Evolutionary conservation across 2,888 invertebrate species (phyloP).

Genomic region (Lithodes maja): DNA sequence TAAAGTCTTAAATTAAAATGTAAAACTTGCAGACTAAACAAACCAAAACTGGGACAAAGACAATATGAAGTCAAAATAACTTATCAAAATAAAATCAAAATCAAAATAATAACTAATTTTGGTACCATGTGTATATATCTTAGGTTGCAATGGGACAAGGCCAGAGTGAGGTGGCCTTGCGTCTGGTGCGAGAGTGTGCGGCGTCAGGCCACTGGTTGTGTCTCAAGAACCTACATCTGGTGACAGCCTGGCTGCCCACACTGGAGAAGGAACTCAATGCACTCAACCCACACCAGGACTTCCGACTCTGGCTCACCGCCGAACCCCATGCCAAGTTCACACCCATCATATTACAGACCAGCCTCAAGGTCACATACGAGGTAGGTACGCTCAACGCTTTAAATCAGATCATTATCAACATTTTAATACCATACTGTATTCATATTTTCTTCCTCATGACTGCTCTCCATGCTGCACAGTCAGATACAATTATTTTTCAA

Average conservation of each 20-base stretch:
- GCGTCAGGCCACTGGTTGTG: conserved; percentile 84
- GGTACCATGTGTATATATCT: background rate
- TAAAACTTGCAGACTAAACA: too few relatives aligned
- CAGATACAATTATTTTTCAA: too few relatives aligned
- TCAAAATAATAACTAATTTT: background rate
- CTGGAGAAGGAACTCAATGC: conserved; percentile 81
- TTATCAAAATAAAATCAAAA: too few relatives aligned
- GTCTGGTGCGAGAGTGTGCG: conserved; percentile 79
- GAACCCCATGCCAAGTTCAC: conserved; percentile 88
- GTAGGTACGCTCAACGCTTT: conserved; percentile 71
- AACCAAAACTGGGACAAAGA: too few relatives aligned
- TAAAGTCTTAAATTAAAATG: too few relatives aligned
- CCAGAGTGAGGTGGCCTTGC: conserved; percentile 81
- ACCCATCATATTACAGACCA: conserved; percentile 83
- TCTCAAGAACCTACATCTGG: conserved; percentile 87
- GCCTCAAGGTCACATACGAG: conserved; percentile 86
- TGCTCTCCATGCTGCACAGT: too few relatives aligned
- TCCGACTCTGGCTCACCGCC: conserved; percentile 89
- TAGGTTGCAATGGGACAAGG: conserved; percentile 88
- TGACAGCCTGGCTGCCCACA: conserved; percentile 82
- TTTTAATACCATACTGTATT: too few relatives aligned
- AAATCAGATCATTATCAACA: too few relatives aligned
- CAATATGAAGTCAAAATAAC: too few relatives aligned
- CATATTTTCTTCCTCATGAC: too few relatives aligned
- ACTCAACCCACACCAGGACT: conserved; percentile 77